phyloP scores from a whole-genome alignment of 2,888 invertebrate genomes.

The Drosophila mettleri region DNA sequence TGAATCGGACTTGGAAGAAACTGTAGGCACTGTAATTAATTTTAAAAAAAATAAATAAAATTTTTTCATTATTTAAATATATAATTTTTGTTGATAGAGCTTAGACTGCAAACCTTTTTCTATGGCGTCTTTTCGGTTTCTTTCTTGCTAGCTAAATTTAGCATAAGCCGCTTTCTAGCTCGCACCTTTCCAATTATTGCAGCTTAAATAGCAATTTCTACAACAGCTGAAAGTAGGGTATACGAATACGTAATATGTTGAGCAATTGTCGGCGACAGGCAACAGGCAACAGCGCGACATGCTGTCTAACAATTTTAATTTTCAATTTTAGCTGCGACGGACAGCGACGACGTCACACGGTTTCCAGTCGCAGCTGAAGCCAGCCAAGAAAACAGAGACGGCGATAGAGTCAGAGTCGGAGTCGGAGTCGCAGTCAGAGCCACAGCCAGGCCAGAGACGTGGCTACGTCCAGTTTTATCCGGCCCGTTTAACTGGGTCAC shows the following conservation, averaged over 20 bases:
- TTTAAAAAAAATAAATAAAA: neutral
- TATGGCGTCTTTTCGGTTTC: no score
- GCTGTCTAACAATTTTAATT: constrained; percentile 80
- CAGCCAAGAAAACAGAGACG: constrained; percentile 6
- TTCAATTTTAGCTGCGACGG: constrained; percentile 69
- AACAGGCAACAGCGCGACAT: constrained; percentile 76
- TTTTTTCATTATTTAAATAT: no score
- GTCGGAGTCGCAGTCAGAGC: constrained; percentile 19
- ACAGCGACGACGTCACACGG: constrained; percentile 57
- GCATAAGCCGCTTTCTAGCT: neutral
- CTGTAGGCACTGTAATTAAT: constrained; percentile 11
- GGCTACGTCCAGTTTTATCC: constrained; percentile 60
- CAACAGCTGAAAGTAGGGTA: constrained; percentile 47
- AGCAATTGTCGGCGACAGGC: constrained; percentile 69
- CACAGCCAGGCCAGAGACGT: constrained; percentile 11
- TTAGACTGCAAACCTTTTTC: neutral
- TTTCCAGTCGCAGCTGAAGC: constrained; percentile 21
- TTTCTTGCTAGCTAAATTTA: neutral
- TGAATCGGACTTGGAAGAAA: constrained; percentile 7
- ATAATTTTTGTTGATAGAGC: neutral
- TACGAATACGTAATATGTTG: constrained; percentile 54
- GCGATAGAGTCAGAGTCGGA: constrained; percentile 13
- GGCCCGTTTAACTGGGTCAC: constrained; percentile 68
- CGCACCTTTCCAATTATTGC: neutral
- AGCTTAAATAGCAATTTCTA: neutral